Evolutionary conservation across 2,113 vertebrate species (phyloP).

Genomic region (Pygathrix nemaeus): DNA sequence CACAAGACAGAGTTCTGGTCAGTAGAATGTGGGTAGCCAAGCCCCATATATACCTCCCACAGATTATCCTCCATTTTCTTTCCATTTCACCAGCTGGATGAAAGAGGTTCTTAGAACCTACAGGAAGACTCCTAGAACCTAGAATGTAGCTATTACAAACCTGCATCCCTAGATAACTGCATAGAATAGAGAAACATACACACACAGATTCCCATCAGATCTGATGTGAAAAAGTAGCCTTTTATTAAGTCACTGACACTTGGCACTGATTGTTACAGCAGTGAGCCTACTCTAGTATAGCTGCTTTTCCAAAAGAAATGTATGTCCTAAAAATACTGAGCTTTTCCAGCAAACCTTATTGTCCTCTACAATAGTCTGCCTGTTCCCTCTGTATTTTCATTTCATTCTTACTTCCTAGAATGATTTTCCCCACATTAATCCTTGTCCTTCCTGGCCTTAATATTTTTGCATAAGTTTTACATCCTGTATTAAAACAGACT

Average conservation of each 20-base stretch:
- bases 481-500: conserved; percentile 41
- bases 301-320: conserved; percentile 15
- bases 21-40: neutral
- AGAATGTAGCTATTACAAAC: neutral
- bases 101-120: neutral
- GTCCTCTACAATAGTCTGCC: neutral
- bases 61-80: neutral
- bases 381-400: neutral
- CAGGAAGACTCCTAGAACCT: neutral
- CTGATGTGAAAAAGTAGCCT: neutral
- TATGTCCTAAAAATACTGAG: neutral
- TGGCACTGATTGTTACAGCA: neutral
- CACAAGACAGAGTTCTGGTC: neutral
- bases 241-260: neutral
- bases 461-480: conserved; percentile 23
- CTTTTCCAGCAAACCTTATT: neutral
- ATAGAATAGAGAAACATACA: neutral
- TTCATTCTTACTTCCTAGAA: neutral
- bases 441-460: conserved; percentile 23
- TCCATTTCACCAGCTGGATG: neutral
- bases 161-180: neutral
- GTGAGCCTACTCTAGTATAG: neutral
- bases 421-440: neutral
- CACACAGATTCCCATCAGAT: neutral
- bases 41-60: neutral